A percentile compares a stretch with the other conserved stretches of the same genome.
These are phyloP conservation scores for Catostylus mosaicus DNA, from an alignment of 30 jellyfish, hydroid and myxozoan species.

Conservation along the genomic window DNA sequence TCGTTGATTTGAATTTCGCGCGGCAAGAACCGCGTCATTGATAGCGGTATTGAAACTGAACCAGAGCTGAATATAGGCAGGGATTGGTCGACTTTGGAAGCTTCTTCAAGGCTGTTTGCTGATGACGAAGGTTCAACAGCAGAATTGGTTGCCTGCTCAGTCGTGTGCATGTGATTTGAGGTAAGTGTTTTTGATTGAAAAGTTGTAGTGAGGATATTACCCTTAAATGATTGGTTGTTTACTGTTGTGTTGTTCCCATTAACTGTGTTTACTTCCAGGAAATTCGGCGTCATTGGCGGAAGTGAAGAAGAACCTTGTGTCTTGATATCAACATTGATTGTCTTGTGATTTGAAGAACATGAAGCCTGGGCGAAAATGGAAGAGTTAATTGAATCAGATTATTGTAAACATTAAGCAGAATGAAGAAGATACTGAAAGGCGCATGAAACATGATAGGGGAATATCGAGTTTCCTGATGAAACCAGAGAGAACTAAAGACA, in stretches of 20 bases:
- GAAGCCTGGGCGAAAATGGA: too few species aligned
- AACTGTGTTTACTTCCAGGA: background rate
- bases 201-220: too few species aligned
- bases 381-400: too few species aligned
- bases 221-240: background rate
- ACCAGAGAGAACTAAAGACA: too few species aligned
- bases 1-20: slow-evolving; percentile 54
- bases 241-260: background rate
- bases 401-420: too few species aligned
- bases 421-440: too few species aligned
- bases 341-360: too few species aligned
- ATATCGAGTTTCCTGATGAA: too few species aligned
- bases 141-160: background rate
- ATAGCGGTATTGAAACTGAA: slow-evolving; percentile 56
- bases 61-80: slow-evolving; percentile 52
- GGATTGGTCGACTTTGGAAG: background rate
- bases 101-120: background rate
- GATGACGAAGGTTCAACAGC: background rate
- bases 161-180: background rate
- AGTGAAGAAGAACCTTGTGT: background rate
- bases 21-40: slow-evolving; percentile 68
- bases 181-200: background rate
- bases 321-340: background rate
- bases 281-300: background rate
- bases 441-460: too few species aligned